A percentile compares a stretch with the other conserved stretches of the same genome.
phyloP scores from a whole-genome alignment of 2,888 invertebrate species.

The Gastracanthus pulcherrimus region DNA sequence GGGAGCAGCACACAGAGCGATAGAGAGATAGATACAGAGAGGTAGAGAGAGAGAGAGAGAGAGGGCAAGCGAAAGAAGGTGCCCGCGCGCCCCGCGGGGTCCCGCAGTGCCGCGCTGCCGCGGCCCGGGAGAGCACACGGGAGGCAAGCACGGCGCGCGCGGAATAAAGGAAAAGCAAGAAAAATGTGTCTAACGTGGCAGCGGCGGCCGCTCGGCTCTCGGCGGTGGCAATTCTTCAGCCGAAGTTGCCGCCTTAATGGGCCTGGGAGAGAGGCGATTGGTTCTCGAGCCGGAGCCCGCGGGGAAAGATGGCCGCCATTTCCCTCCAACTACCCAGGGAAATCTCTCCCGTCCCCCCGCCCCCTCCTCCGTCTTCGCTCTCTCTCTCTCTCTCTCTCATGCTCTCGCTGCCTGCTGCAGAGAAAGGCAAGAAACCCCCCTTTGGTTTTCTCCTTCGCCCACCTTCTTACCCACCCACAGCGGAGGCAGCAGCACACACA shows the following conservation, averaged over 20 bases:
- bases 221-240: slow-evolving; percentile 78
- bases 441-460: slow-evolving; percentile 51
- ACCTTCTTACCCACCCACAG: not conserved
- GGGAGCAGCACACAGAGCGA: slow-evolving; percentile 9
- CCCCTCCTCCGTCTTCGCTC: slow-evolving; percentile 22
- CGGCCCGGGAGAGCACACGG: slow-evolving; percentile 19
- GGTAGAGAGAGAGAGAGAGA: slow-evolving; percentile 9
- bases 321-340: slow-evolving; percentile 77
- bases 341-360: slow-evolving; percentile 68
- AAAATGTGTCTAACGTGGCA: slow-evolving; percentile 78
- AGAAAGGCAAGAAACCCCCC: slow-evolving; percentile 53
- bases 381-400: slow-evolving; percentile 19
- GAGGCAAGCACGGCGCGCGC: slow-evolving; percentile 66
- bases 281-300: slow-evolving; percentile 76
- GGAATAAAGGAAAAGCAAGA: slow-evolving; percentile 77
- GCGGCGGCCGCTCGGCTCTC: too few species aligned
- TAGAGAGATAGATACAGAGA: slow-evolving; percentile 21
- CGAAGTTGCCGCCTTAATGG: slow-evolving; percentile 77
- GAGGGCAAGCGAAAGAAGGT: slow-evolving; percentile 5
- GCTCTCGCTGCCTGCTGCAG: slow-evolving; percentile 6
- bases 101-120: too few species aligned
- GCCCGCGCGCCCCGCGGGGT: slow-evolving; percentile 35
- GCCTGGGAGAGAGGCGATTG: slow-evolving; percentile 75
- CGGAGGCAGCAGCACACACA: not conserved
- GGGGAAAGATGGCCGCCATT: slow-evolving; percentile 78